Evolutionary conservation across 2,113 vertebrate genomes (phyloP).

Genomic region (Sinocyclocheilus anshuiensis): DNA sequence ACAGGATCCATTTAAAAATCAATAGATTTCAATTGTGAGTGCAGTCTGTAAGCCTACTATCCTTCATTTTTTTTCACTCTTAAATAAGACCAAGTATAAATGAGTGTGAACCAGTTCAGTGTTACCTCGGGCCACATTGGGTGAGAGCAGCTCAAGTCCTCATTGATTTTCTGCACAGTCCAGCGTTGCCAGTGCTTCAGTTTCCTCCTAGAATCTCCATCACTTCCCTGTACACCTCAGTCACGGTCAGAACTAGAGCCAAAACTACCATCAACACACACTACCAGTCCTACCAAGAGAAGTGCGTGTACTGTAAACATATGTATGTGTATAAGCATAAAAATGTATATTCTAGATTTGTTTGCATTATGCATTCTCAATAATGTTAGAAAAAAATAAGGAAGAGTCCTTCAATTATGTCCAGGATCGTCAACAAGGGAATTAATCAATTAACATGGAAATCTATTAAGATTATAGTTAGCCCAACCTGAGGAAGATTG

Average conservation of each 20-base stretch:
- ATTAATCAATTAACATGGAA: no score
- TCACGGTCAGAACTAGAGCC: slow-evolving; percentile 63
- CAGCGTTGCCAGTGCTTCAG: slow-evolving; percentile 59
- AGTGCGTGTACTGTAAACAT: neutral
- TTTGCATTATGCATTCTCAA: neutral
- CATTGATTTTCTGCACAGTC: slow-evolving; percentile 56
- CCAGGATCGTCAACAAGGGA: neutral
- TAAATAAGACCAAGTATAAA: neutral
- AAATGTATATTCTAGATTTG: neutral
- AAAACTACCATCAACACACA: slow-evolving; percentile 63
- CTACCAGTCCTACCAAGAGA: slow-evolving; percentile 71
- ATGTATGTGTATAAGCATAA: neutral
- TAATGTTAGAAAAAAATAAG: neutral
- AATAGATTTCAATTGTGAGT: no score
- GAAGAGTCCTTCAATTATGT: neutral
- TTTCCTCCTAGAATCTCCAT: slow-evolving; percentile 67
- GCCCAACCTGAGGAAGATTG: slow-evolving; percentile 64
- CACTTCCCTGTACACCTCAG: slow-evolving; percentile 69
- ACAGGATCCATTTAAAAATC: neutral
- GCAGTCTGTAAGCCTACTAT: neutral
- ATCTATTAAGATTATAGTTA: neutral
- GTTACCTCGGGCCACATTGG: slow-evolving; percentile 77
- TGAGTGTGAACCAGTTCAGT: neutral
- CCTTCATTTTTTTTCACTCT: neutral
- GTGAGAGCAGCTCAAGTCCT: slow-evolving; percentile 65